These are phyloP conservation scores for Acromyrmex echinatior DNA, from an alignment of 1,140 invertebrate species.

Conservation along the genomic window DNA sequence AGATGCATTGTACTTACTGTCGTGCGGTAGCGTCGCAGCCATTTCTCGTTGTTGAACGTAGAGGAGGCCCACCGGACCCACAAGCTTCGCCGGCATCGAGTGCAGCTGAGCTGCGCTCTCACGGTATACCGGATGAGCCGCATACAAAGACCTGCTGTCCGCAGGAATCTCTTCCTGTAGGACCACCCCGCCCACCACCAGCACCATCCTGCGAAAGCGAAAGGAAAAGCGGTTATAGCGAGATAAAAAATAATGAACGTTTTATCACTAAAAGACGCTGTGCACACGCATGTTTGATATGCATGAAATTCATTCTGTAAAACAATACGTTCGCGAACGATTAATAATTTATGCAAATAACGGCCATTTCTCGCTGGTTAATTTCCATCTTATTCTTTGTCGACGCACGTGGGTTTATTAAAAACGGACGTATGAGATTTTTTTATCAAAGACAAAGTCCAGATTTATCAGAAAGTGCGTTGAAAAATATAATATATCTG, in stretches of 20 bases:
- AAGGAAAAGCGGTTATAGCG: background rate
- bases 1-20: conserved; percentile 90
- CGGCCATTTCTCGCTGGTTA: conserved; percentile 6
- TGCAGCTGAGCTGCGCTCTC: conserved; percentile 93
- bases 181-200: conserved; percentile 94
- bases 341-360: conserved; percentile 29
- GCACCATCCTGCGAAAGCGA: conserved; percentile 90
- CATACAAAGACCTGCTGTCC: conserved; percentile 92
- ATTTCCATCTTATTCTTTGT: conserved; percentile 28
- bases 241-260: background rate
- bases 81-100: conserved; percentile 91
- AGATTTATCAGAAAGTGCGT: background rate
- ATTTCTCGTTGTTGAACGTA: conserved; percentile 97
- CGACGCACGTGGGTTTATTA: background rate
- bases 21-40: conserved; percentile 95
- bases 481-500: background rate
- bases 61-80: conserved; percentile 94
- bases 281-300: background rate
- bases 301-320: conserved; percentile 9
- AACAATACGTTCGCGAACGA: conserved; percentile 17
- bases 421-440: background rate
- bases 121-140: conserved; percentile 93
- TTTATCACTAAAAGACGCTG: background rate
- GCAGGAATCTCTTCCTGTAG: conserved; percentile 94
- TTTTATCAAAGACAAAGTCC: conserved; percentile 13